phyloP scores from a whole-genome alignment of 2,113 vertebrate species.

The Pleuronectes platessa region DNA sequence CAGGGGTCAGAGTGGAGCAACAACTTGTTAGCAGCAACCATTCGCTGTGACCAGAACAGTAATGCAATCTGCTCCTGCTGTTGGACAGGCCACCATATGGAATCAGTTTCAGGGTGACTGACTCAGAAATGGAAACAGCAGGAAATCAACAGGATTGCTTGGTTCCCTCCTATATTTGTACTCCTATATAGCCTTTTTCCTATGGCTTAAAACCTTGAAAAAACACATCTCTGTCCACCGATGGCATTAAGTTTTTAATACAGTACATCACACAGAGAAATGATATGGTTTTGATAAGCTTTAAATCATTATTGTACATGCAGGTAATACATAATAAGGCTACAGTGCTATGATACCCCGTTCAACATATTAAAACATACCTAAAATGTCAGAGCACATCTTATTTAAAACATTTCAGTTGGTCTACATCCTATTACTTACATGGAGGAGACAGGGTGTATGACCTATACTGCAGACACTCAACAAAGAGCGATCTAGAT shows the following conservation, averaged over 20 bases:
- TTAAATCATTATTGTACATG: not conserved
- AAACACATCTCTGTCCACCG: not conserved
- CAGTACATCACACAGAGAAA: not conserved
- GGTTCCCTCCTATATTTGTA: constrained; percentile 25
- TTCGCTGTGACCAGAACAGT: constrained; percentile 58
- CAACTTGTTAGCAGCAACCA: constrained; percentile 70
- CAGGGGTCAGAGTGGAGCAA: constrained; percentile 50
- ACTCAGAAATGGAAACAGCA: constrained; percentile 57
- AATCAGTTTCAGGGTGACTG: constrained; percentile 34
- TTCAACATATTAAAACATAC: too few species aligned
- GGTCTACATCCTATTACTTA: too few species aligned
- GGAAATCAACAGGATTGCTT: constrained; percentile 56
- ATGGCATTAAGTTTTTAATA: not conserved
- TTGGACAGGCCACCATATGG: constrained; percentile 52
- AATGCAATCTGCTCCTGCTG: constrained; percentile 62
- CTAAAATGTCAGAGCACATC: too few species aligned
- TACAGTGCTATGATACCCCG: too few species aligned
- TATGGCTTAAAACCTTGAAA: constrained; percentile 8
- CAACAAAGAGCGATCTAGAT: too few species aligned
- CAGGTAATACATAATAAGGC: too few species aligned
- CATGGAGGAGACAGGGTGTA: too few species aligned
- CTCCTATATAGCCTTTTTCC: constrained; percentile 28
- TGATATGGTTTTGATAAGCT: not conserved
- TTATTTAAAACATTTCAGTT: too few species aligned
- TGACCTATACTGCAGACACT: too few species aligned